Base-by-base conservation (phyloP, 2,888 invertebrate genomes). In the Volucella zonaria region DNA sequence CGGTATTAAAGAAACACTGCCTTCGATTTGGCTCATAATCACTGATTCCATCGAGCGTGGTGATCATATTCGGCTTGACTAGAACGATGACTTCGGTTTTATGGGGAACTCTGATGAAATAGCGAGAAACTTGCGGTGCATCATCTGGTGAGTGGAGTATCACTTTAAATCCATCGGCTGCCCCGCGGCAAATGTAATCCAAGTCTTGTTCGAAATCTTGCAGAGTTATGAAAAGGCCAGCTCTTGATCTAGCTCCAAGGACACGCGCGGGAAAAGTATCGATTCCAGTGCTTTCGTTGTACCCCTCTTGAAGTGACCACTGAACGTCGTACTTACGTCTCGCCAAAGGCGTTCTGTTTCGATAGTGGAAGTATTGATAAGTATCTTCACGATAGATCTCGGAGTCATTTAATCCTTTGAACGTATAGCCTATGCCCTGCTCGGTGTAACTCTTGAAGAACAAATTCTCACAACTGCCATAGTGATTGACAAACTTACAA, bases 21-120 rank as follows among this genome's bases (percentile, higher is more conserved):
- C 95, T 93, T 47, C 94, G 88, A 93, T 93, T 76, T 91, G 91
- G 89, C 77, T 88, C 92, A 86, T 95, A 95, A 31, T 93, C 93
- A 68, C 92, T 92, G 18, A 95, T 92, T 59, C 94, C 94, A 23
- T 93, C 92, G 0, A 95, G 94, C 0, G 95, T 95, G 2, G 94
- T 95, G 93, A 95, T 95, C 95, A 95, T 95, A 88, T 94, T 95
- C 0, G 95, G 95, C 90, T 94, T 95, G 8, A 95, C 94, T 0
- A 94, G 93, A 0, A 95, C 94, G 0, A 95, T 93, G 1, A 95
- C 93, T 90, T 95, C 95, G 88, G 95, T 94, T 70, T 94, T 93
- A 87, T 95, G 90, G 3, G 95, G 95, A 2, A 94, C 93, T 70
- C 95, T 93, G 88, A 95, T 95, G 89, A 94, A 95, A 88, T 95